These are phyloP conservation scores for Meiosimyza platycephala DNA, from an alignment of 2,888 invertebrate species.

Conservation along the genomic window DNA sequence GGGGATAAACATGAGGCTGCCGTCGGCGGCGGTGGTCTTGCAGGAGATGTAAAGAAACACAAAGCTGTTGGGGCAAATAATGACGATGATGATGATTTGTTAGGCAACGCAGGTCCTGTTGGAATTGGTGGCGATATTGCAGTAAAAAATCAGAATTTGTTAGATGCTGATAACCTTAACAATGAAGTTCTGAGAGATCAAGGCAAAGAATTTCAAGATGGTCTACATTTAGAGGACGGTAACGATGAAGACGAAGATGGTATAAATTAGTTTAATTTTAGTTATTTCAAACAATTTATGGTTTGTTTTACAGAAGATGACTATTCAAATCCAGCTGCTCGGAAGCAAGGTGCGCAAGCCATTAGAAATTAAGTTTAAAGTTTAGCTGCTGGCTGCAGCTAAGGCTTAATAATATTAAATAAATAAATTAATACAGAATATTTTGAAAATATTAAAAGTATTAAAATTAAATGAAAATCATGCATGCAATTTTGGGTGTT, in stretches of 20 bases:
- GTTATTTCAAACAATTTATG: background rate
- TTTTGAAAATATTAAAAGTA: background rate
- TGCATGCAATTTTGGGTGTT: too few species aligned
- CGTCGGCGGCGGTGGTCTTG: slow-evolving; percentile 35
- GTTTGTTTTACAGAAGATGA: slow-evolving; percentile 67
- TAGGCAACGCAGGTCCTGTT: slow-evolving; percentile 48
- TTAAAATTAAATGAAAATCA: background rate
- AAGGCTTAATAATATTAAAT: background rate
- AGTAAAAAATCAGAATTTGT: slow-evolving; percentile 55
- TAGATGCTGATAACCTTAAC: slow-evolving; percentile 66
- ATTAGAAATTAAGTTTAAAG: slow-evolving; percentile 65
- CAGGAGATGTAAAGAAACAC: slow-evolving; percentile 36
- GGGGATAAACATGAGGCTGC: slow-evolving; percentile 45
- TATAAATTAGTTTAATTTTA: slow-evolving; percentile 47
- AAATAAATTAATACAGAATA: background rate
- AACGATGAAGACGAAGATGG: slow-evolving; percentile 69
- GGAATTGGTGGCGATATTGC: slow-evolving; percentile 51
- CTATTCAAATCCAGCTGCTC: slow-evolving; percentile 68
- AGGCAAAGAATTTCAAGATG: slow-evolving; percentile 65
- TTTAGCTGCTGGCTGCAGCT: background rate
- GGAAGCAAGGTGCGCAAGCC: slow-evolving; percentile 68
- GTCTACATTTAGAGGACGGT: slow-evolving; percentile 64
- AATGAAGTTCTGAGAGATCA: slow-evolving; percentile 68
- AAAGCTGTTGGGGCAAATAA: slow-evolving; percentile 38
- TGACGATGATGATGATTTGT: slow-evolving; percentile 44